Evolutionary conservation across 2,113 vertebrate genomes (phyloP).

Genomic region (Lipophrys pholis): DNA sequence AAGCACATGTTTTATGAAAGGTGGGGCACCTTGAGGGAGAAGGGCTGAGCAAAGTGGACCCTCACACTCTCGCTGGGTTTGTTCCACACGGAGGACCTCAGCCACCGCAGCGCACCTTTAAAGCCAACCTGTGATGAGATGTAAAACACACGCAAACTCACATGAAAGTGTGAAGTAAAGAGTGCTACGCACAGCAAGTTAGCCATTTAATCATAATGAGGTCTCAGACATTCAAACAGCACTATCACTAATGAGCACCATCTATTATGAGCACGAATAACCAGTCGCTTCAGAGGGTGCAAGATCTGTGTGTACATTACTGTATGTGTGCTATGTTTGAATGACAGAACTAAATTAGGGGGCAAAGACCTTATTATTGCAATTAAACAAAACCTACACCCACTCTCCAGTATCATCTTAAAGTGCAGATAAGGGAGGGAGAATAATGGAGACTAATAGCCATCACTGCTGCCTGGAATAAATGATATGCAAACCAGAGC

Average conservation of each 20-base stretch:
- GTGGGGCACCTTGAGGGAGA: conserved; percentile 88
- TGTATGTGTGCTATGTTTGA: conserved; percentile 18
- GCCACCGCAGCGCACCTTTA: conserved; percentile 53
- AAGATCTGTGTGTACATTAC: conserved; percentile 13
- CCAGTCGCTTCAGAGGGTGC: no score
- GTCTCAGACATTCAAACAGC: conserved; percentile 32
- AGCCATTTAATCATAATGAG: conserved; percentile 38
- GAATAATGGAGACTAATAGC: conserved; percentile 57
- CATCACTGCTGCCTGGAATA: conserved; percentile 39
- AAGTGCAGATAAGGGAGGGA: conserved; percentile 52
- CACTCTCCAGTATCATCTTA: conserved; percentile 43
- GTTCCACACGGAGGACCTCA: conserved; percentile 56
- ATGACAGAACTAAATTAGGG: conserved; percentile 55
- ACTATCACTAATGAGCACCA: conserved; percentile 54
- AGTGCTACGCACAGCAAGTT: conserved; percentile 14
- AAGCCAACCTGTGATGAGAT: conserved; percentile 61
- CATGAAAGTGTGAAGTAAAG: not conserved
- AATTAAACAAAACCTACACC: conserved; percentile 63
- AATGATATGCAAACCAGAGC: conserved; percentile 31
- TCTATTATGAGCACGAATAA: conserved; percentile 20
- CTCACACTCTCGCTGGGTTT: conserved; percentile 75
- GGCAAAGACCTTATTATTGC: conserved; percentile 60
- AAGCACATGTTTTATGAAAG: not conserved
- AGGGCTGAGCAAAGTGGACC: conserved; percentile 90
- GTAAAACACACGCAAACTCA: conserved; percentile 37